Evolutionary conservation across 2,888 invertebrate genomes (phyloP).

Genomic region (Dorcus parallelipipedus): DNA sequence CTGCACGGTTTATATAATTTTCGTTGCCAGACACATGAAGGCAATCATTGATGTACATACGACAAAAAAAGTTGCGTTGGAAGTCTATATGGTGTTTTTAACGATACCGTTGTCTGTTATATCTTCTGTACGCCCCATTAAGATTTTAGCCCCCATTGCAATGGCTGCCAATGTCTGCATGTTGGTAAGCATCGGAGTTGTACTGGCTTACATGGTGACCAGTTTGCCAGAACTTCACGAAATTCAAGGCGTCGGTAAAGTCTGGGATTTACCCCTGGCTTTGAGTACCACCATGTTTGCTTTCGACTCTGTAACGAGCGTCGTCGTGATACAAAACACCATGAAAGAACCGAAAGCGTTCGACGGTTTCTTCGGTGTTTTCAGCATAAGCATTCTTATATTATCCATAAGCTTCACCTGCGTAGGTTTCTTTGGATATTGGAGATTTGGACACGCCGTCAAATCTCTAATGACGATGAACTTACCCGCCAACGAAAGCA

Average conservation of each 20-base stretch:
- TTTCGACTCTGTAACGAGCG: slow-evolving; percentile 5
- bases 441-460: slow-evolving; percentile 1
- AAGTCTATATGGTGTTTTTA: not conserved
- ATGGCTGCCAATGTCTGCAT: slow-evolving; percentile 5
- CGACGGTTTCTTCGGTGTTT: slow-evolving; percentile 10
- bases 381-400: slow-evolving; percentile 6
- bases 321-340: slow-evolving; percentile 3
- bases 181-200: not conserved
- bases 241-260: not conserved
- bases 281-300: slow-evolving; percentile 1
- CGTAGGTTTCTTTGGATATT: slow-evolving; percentile 8
- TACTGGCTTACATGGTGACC: not conserved
- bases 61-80: not conserved
- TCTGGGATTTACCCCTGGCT: slow-evolving; percentile 1
- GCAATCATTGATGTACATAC: not conserved
- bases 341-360: slow-evolving; percentile 6
- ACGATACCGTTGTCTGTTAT: not conserved
- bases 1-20: not conserved
- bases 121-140: slow-evolving; percentile 2
- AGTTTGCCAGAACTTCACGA: not conserved
- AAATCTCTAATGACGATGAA: slow-evolving; percentile 2
- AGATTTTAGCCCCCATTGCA: not conserved
- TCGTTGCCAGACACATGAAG: slow-evolving; percentile 4
- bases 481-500: not conserved
- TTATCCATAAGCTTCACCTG: not conserved